These are phyloP conservation scores for Climacteris rufus DNA, from an alignment of 2,113 vertebrate species.

Conservation along the genomic window DNA sequence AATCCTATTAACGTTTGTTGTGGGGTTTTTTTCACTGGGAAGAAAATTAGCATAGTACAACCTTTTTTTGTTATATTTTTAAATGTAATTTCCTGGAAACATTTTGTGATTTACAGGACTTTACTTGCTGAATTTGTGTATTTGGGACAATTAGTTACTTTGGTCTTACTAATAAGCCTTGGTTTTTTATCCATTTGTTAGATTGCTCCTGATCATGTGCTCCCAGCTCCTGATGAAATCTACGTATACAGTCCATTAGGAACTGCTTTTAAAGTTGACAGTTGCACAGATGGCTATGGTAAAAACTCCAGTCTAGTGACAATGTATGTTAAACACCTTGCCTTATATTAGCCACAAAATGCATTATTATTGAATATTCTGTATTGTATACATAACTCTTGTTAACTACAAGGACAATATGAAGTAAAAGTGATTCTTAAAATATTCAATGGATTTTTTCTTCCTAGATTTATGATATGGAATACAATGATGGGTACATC, in stretches of 20 bases:
- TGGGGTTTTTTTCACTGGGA: too few relatives aligned
- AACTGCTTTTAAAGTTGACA: constrained; percentile 87
- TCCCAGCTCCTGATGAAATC: constrained; percentile 86
- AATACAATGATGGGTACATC: constrained; percentile 99
- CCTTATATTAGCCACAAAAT: background rate
- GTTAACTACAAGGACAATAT: background rate
- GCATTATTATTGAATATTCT: background rate
- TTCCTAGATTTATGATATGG: constrained; percentile 94
- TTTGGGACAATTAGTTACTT: background rate
- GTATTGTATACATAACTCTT: background rate
- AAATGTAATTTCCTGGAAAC: background rate
- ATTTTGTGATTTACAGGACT: background rate
- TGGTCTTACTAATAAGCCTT: background rate
- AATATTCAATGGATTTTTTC: background rate
- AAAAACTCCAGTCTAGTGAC: constrained; percentile 94
- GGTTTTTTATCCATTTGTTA: constrained; percentile 42
- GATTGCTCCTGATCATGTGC: constrained; percentile 94
- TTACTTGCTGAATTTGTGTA: background rate
- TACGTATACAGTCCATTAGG: constrained; percentile 94
- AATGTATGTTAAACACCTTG: constrained; percentile 80
- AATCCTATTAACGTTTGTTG: background rate
- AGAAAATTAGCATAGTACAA: background rate
- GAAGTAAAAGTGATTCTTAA: background rate
- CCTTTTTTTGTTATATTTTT: background rate
- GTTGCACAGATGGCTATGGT: constrained; percentile 69